Percentiles rank a stretch among this genome's conserved stretches.
phyloP scores from a whole-genome alignment of 2,888 invertebrate genomes.

The Lochmaea capreae region DNA sequence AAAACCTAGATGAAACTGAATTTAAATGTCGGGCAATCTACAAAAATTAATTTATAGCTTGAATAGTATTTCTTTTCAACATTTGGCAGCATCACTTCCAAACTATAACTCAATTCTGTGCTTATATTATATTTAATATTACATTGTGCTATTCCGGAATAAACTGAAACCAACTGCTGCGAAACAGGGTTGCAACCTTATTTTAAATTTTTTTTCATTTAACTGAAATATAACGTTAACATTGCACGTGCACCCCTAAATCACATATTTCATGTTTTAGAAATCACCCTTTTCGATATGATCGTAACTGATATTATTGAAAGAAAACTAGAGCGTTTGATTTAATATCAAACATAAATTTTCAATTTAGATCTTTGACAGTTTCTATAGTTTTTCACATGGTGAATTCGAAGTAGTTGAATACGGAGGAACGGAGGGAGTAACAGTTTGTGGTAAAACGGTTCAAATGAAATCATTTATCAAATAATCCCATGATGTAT shows the following conservation, averaged over 20 bases:
- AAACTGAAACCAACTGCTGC: slow-evolving; percentile 17
- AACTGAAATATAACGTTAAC: slow-evolving; percentile 35
- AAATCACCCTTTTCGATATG: slow-evolving; percentile 48
- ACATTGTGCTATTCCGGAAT: background rate
- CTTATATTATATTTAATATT: background rate
- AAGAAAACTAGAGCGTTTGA: slow-evolving; percentile 41
- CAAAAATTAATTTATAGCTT: too few relatives aligned
- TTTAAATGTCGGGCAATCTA: too few relatives aligned
- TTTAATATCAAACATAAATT: slow-evolving; percentile 45
- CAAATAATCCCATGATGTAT: background rate
- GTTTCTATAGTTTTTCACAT: slow-evolving; percentile 20
- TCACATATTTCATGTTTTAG: slow-evolving; percentile 46
- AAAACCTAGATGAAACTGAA: too few relatives aligned
- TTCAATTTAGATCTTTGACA: slow-evolving; percentile 41
- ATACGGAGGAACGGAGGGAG: slow-evolving; percentile 22
- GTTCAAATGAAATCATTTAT: slow-evolving; percentile 22
- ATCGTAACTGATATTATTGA: slow-evolving; percentile 48
- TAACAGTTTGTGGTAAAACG: slow-evolving; percentile 18
- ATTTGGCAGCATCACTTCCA: too few relatives aligned
- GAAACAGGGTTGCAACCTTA: slow-evolving; percentile 25
- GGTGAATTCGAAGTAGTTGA: slow-evolving; percentile 11
- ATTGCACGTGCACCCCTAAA: slow-evolving; percentile 41
- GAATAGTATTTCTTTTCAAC: too few relatives aligned
- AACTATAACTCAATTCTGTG: too few relatives aligned
- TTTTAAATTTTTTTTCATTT: slow-evolving; percentile 42